Base-by-base conservation (phyloP, 2,888 invertebrate genomes). In the Andrena bicolor region DNA sequence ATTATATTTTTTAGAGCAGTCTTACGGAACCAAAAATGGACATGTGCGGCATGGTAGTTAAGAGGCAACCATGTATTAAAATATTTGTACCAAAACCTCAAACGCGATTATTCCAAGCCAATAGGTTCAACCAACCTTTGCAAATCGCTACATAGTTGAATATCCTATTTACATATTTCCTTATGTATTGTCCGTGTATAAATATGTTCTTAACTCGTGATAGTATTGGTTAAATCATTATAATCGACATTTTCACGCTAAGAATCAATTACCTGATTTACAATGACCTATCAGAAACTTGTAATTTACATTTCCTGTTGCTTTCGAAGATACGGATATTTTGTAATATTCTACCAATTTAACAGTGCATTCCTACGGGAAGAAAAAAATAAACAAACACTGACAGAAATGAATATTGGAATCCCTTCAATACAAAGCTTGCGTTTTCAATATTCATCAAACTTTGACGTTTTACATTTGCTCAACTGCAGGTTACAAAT, bases 51-150 rank as follows among this genome's bases (percentile, higher is more conserved):
- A 51, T 30, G 41, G 71, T 78, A 65, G 28, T 58, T 70, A 80
- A 65, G 65, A 61, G 41, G 80, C 65, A 70, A 65, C 71, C 70
- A 53, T 70, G 79, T 78, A 78, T 70, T 71, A 64, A 71, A 60
- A 65, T 51, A 80, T 64, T 51, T 41, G 65, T 71, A 64, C 65
- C 69, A 65, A 80, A 51, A 61, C 78, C 64, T 77, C 70, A 61
- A 78, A 80, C 79, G 20, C 65, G 80, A 80, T 80, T 80, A 80
- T 78, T 80, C 79, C 79, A 20, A 65, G 32, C 65, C 79, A 78
- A 65, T 71, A 65, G 58, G 65, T 78, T 20, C 51, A 20, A 53
- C 49, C 35, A 80, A 60, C 80, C 70, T 78, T 78, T 65, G 28
- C 76, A 56, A 32, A 35, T 48, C 26, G 61, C 79, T 48, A 28